Percentiles rank a stretch among this genome's conserved stretches.
phyloP scores from a whole-genome alignment of 2,113 vertebrate genomes.

The Cryptoleucopteryx plumbea region DNA sequence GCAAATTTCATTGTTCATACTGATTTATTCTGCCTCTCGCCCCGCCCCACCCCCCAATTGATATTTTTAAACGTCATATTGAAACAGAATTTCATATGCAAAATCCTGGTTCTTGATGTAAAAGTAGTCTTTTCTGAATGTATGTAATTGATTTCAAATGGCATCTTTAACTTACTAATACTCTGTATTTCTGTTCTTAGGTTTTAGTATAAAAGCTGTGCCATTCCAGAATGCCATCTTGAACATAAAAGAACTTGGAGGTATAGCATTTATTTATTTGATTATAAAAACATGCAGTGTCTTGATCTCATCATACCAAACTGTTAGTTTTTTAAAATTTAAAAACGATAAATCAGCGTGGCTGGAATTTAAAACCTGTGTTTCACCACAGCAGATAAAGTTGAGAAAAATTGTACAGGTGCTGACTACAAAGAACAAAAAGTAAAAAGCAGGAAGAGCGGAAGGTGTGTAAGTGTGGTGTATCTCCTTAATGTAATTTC shows the following conservation, averaged over 20 bases:
- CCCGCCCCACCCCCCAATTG: not conserved
- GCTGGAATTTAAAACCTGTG: not conserved
- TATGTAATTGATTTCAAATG: not conserved
- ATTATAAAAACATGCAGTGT: not conserved
- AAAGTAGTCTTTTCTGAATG: not conserved
- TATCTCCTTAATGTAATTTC: not conserved
- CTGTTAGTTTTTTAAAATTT: not conserved
- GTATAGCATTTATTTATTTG: slow-evolving; percentile 72
- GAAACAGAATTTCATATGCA: not conserved
- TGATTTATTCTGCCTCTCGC: not conserved
- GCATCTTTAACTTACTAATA: not conserved
- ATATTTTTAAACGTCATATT: not conserved
- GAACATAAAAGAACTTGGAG: slow-evolving; percentile 99
- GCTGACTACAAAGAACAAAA: not conserved
- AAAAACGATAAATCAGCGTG: not conserved
- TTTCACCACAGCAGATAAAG: not conserved
- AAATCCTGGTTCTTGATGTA: not conserved
- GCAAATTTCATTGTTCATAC: not conserved
- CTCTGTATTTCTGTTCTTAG: slow-evolving; percentile 72
- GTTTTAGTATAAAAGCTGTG: slow-evolving; percentile 99
- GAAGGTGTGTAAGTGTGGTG: fast-evolving
- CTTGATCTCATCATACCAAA: not conserved
- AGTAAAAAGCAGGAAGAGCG: not conserved
- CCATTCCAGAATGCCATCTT: slow-evolving; percentile 94
- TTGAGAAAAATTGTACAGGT: not conserved